Percentiles rank a stretch among this genome's conserved stretches.
phyloP scores from a whole-genome alignment of 2,113 vertebrate species.

The Tenebrosternarchus preto region DNA sequence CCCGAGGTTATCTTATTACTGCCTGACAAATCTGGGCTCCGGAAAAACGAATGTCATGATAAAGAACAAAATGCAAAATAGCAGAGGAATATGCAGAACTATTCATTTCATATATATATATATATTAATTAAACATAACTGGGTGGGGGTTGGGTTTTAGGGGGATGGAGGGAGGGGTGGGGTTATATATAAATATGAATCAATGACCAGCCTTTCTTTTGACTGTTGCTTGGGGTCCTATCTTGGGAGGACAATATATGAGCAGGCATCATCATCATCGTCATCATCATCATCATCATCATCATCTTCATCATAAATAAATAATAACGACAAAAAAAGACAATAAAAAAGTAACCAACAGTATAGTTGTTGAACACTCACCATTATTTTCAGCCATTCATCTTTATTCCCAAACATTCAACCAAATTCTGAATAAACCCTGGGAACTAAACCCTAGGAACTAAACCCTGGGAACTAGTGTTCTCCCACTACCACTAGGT shows the following conservation, averaged over 20 bases:
- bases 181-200: conserved; percentile 9
- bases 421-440: background rate
- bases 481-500: background rate
- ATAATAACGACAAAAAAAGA: background rate
- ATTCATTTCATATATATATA: conserved; percentile 29
- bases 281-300: background rate
- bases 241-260: conserved; percentile 17
- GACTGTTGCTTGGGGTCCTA: background rate
- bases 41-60: conserved; percentile 43
- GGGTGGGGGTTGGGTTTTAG: no score
- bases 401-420: background rate
- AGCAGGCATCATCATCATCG: conserved; percentile 1
- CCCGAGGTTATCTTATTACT: conserved; percentile 48
- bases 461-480: background rate
- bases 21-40: conserved; percentile 16
- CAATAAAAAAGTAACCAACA: no score
- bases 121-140: no score
- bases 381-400: background rate
- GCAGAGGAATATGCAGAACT: conserved; percentile 31
- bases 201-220: background rate
- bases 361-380: no score
- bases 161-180: no score
- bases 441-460: background rate
- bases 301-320: background rate
- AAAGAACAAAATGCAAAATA: conserved; percentile 47